Conservation (phyloP, 2,797 vertebrate genomes). For the Propithecus deckenii region DNA sequence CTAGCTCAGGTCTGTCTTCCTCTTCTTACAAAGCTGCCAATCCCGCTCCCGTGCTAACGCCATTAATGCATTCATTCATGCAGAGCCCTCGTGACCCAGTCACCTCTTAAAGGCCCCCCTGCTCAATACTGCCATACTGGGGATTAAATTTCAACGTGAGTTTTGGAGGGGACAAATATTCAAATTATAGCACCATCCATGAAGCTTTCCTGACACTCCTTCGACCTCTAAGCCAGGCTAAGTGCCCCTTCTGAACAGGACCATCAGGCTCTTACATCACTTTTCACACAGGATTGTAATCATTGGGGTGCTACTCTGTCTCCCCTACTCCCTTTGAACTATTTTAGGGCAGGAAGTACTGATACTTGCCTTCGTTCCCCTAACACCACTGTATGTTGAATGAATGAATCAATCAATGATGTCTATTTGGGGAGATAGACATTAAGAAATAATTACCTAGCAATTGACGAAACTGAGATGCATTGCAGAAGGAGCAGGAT, state of each 20-base stretch:
- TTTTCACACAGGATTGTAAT: background rate
- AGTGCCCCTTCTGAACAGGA: background rate
- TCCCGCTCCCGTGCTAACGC: background rate
- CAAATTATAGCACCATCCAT: background rate
- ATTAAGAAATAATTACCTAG: background rate
- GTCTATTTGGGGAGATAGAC: background rate
- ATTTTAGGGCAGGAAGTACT: background rate
- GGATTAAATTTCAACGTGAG: background rate
- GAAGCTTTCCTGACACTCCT: background rate
- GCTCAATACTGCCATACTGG: background rate
- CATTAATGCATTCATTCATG: background rate
- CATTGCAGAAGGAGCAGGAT: background rate
- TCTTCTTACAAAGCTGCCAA: background rate
- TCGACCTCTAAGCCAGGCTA: background rate
- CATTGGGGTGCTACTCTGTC: background rate
- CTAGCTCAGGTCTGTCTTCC: background rate
- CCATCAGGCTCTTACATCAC: background rate
- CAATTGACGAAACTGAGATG: background rate
- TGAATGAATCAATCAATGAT: background rate
- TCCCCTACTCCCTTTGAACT: background rate
- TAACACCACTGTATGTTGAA: background rate
- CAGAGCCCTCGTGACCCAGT: background rate
- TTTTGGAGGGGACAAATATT: background rate
- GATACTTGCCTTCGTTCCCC: background rate
- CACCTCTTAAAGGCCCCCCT: background rate